Percentiles rank a stretch among this genome's conserved stretches.
Conservation (phyloP, 2,888 invertebrate genomes). For the Heliconius charithonia region DNA sequence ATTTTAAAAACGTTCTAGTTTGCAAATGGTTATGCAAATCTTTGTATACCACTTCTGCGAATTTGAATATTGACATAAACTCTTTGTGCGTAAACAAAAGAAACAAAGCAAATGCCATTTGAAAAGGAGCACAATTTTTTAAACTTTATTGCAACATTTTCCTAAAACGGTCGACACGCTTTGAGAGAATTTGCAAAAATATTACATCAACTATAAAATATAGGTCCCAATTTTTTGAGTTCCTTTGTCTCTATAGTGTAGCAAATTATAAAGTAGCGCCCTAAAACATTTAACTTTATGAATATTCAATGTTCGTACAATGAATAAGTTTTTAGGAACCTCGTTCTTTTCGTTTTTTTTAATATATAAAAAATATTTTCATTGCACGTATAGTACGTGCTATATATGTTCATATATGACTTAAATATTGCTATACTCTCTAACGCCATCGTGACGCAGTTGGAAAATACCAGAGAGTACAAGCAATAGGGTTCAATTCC, state of each 20-base stretch:
- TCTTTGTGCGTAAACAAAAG: constrained; percentile 63
- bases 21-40: constrained; percentile 68
- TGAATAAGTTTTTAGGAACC: constrained; percentile 27
- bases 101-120: constrained; percentile 54
- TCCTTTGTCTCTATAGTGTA: constrained; percentile 50
- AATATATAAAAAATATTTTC: background rate
- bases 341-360: constrained; percentile 1
- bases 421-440: too few relatives aligned
- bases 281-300: constrained; percentile 40
- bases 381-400: background rate
- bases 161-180: constrained; percentile 56
- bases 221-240: constrained; percentile 58
- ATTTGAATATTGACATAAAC: constrained; percentile 71
- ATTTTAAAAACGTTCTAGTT: constrained; percentile 29
- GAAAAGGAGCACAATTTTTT: constrained; percentile 56
- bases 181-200: constrained; percentile 61
- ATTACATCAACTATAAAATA: constrained; percentile 55
- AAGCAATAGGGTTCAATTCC: background rate
- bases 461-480: background rate
- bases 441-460: background rate
- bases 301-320: constrained; percentile 34
- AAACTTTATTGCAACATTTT: constrained; percentile 57
- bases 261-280: constrained; percentile 58
- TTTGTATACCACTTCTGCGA: constrained; percentile 66
- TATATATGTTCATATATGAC: too few relatives aligned